Percentiles rank a stretch among this genome's conserved stretches.
Evolutionary conservation across 2,797 vertebrate genomes (phyloP).

Genomic region (Masticophis lateralis): DNA sequence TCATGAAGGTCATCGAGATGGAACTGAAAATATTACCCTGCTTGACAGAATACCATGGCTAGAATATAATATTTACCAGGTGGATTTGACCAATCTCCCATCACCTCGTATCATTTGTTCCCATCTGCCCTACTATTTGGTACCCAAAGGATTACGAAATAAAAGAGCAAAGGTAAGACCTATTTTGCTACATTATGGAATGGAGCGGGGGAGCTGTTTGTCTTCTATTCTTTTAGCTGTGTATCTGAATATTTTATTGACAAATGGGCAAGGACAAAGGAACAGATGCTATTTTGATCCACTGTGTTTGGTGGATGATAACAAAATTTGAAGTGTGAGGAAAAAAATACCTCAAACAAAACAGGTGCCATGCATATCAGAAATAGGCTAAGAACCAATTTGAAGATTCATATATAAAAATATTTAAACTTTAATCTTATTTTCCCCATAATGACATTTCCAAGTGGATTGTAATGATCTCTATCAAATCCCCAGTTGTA

Average conservation of each 20-base stretch:
- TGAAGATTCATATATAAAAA: not conserved
- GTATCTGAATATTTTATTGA: no score
- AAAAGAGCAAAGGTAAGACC: conserved; percentile 40
- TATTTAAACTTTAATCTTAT: not conserved
- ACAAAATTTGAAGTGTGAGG: not conserved
- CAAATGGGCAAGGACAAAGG: not conserved
- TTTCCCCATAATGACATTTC: not conserved
- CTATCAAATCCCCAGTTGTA: not conserved
- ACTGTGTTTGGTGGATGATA: no score
- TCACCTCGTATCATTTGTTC: conserved; percentile 37
- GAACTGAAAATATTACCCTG: conserved; percentile 25
- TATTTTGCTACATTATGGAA: not conserved
- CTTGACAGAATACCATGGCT: conserved; percentile 33
- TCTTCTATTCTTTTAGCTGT: not conserved
- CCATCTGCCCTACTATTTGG: conserved; percentile 45
- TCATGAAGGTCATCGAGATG: conserved; percentile 38
- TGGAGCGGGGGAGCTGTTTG: not conserved
- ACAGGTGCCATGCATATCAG: not conserved
- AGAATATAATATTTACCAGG: not conserved
- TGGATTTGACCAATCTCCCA: conserved; percentile 16
- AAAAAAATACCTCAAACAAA: not conserved
- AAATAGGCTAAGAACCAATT: not conserved
- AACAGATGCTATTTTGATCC: no score
- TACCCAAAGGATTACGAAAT: conserved; percentile 33
- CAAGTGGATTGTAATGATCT: no score